Base-by-base conservation (phyloP, 2,888 invertebrate species). In the Mesorhabditis belari region DNA sequence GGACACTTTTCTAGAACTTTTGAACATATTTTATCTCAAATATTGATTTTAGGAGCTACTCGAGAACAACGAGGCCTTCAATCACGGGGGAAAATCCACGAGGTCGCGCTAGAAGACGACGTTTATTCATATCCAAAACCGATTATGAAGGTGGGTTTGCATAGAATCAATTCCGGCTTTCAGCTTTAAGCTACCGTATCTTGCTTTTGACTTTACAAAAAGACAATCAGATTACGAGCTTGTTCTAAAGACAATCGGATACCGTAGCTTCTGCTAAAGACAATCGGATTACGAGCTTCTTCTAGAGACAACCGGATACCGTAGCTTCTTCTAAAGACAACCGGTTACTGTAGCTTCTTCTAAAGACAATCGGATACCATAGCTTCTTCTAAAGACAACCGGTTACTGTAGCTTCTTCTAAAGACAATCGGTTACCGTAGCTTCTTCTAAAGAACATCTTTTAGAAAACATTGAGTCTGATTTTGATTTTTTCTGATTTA, bases 11-110 rank as follows among this genome's bases (percentile, higher is more conserved):
- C n/a, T n/a, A n/a, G n/a, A n/a, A 44, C 9, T 44, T 44, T 44
- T n/a, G 9, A 9, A 12, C 12, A n/a, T n/a, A 19, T 51, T 17
- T 9, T 51, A 19, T 17, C 52, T 17, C 9, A 19, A 17, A 35
- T 17, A 9, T n/a, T 35, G n/a, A 6, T 60, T 62, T 24, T 53
- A 74, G 75, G 77, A 9, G 78, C 75, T 4, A 75, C 78, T 9
- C 69, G 78, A 5, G 72, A 74, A 25, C 76, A 79, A 57, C 62
- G 79, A 50, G 79, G 79, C 6, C 70, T 79, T 1, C 59, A 68
- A 35, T 73, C 73, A 50, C 63, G 77, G 25, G 77, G 76, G 35
- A 61, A 70, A 17, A 58, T 71, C 23, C 70, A 72, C 60, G 74
- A 67, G 5, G 75, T 72, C 17, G 60, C 58, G 29, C 58, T 66